Evolutionary conservation across 2,113 vertebrate species (phyloP), one percentile per base, ranked within the genome.

Genomic region (Pica pica): DNA sequence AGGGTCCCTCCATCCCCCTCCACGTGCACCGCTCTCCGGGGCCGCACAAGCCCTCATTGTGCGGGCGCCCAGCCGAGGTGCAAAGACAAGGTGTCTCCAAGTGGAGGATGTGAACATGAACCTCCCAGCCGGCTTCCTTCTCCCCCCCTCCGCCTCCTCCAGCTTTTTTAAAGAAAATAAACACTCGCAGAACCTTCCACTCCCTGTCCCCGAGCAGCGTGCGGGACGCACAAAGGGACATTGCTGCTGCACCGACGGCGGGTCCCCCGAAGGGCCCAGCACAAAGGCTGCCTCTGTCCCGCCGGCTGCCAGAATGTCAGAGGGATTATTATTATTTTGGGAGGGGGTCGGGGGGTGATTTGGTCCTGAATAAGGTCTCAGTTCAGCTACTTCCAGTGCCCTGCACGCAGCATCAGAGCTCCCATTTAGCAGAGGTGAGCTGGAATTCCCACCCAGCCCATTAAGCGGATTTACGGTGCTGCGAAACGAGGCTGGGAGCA

Each of bases 21-120:
- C 3, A 33, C 3, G 86, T 30, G 63, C 19, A 5, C 52, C 35
- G 21, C 47, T 22, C 87, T 90, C 35, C 28, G 6, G 44, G 65
- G 82, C 93, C 0, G n/a, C 94, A 97, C 97, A 97, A 95, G 77
- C 75, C 83, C 89, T 80, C 95, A 96, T 97, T 97, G 97, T 97
- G 94, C 28, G 1, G 59, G 73, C 42, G 30, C 57, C 79, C 77
- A 24, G 95, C 46, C 13, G 76, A 92, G 92, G 91, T 93, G 87
- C 61, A 70, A 90, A 78, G 86, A 96, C 95, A 74, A 97, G 96
- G 97, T 96, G 93, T 96, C 97, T 96, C 95, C 94, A 30, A 95
- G 96, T 3, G 35, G 93, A 95, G 96, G 95, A 95, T 85, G 94
- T 78, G 89, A 93, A 92, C 86, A 73, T 16, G 76, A 88, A 91